phyloP scores from a whole-genome alignment of 2,888 invertebrate species.

The Oxycera nigricornis region DNA sequence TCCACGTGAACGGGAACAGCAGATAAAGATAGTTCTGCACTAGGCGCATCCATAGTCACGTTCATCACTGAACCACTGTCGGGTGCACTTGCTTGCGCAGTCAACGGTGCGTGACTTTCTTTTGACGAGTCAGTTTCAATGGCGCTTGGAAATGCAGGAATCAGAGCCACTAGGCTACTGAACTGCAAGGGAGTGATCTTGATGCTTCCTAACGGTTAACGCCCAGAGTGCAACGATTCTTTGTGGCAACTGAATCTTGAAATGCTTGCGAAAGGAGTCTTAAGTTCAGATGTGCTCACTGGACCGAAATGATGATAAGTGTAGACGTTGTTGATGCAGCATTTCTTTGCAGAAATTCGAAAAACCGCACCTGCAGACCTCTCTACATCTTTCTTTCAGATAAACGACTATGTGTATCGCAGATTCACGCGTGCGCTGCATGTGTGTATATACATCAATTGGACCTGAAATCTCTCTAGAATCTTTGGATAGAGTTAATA shows the following conservation, averaged over 20 bases:
- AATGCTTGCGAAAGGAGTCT: not conserved
- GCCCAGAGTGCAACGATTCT: not conserved
- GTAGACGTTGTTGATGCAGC: not conserved
- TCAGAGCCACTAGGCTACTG: not conserved
- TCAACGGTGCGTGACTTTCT: conserved; percentile 29
- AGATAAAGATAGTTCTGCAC: not conserved
- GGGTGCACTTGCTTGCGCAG: conserved; percentile 18
- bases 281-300: not conserved
- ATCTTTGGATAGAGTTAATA: too few relatives aligned
- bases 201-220: conserved; percentile 25
- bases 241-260: not conserved
- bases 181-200: not conserved
- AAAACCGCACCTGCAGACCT: too few relatives aligned
- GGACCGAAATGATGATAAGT: not conserved
- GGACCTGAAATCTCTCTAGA: too few relatives aligned
- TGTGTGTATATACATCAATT: too few relatives aligned
- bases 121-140: conserved; percentile 35
- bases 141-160: conserved; percentile 20
- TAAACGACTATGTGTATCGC: too few relatives aligned
- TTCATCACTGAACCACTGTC: not conserved
- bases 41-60: not conserved
- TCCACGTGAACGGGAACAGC: not conserved
- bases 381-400: too few relatives aligned
- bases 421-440: too few relatives aligned
- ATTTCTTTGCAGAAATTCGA: not conserved